Evolutionary conservation across 2,888 invertebrate species (phyloP), one percentile per base, ranked within the genome.

Genomic region (Osmoderma eremita): DNA sequence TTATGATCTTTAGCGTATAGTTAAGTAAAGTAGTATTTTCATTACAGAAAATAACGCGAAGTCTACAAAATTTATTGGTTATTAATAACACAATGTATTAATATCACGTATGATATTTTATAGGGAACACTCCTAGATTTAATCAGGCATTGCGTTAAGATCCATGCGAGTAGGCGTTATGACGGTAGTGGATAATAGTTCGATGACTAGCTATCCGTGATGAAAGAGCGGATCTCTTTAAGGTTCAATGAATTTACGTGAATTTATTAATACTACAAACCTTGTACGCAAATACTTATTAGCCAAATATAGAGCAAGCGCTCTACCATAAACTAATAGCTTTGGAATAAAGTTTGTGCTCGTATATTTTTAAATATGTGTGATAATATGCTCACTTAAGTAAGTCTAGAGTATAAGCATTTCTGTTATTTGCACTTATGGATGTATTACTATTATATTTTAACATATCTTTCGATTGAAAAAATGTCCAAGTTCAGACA

Each of bases 171-270:
- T 45, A 18, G 45, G 45, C 18, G 18, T 13, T 17, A 45, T 45
- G 45, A 45, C 45, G 45, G 45, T 45, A 45, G 45, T 45, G 18
- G 15, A 45, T 45, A 45, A 45, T 45, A 45, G 45, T 45, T 18
- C 15, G 18, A 10, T 45, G 17, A 17, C 6, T 30, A 6, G 45
- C 18, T 45, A 45, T 45, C 18, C 18, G 18, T 18, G 10, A 45
- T 10, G 17, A 45, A 45, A 17, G 17, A 45, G 45, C 45, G 17
- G 45, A 45, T 45, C 17, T 8, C 8, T 45, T 17, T 45, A 45
- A 45, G 18, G 18, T 45, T 45, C 45, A 45, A 45, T 45, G 45
- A 45, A 45, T 45, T 18, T 18, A 45, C 45, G 17, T 45, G 5
- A 30, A 30, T 30, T 30, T 30, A 30, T 30, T 30, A 30, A 30